phyloP scores from a whole-genome alignment of 2,113 vertebrate genomes.

The Reinhardtius hippoglossoides region DNA sequence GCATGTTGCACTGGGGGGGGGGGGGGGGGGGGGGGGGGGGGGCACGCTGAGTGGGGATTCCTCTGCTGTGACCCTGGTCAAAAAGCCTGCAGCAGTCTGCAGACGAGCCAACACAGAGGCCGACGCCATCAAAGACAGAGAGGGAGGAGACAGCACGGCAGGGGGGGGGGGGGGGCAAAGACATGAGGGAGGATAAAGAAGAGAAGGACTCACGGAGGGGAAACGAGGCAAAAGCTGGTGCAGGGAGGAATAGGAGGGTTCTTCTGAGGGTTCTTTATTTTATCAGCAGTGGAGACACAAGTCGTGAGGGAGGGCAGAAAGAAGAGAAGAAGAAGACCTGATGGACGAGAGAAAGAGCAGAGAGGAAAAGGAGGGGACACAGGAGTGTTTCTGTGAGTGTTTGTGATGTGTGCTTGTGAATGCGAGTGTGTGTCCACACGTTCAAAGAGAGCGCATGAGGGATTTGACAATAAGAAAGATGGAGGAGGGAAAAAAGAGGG shows the following conservation, averaged over 20 bases:
- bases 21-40: too few relatives aligned
- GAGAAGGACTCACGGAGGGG: not conserved
- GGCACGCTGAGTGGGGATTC: slow-evolving; percentile 23
- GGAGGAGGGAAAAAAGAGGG: not conserved
- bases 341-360: slow-evolving; percentile 24
- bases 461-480: slow-evolving; percentile 61
- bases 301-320: slow-evolving; percentile 11
- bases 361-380: slow-evolving; percentile 8
- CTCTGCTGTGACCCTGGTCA: slow-evolving; percentile 36
- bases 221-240: not conserved
- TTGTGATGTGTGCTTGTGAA: slow-evolving; percentile 34
- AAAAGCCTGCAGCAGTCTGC: slow-evolving; percentile 31
- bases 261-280: slow-evolving; percentile 17
- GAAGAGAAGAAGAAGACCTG: slow-evolving; percentile 4
- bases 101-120: not conserved
- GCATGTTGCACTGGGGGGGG: slow-evolving; percentile 1
- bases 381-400: slow-evolving; percentile 14
- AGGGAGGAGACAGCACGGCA: slow-evolving; percentile 1
- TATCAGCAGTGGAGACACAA: slow-evolving; percentile 2
- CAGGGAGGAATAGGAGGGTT: not conserved
- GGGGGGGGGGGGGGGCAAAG: not conserved
- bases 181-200: not conserved
- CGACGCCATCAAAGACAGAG: slow-evolving; percentile 10
- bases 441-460: slow-evolving; percentile 55
- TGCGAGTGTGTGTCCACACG: slow-evolving; percentile 17